Evolutionary conservation across 2,797 vertebrate genomes (phyloP).

Genomic region (Notamacropus eugenii): DNA sequence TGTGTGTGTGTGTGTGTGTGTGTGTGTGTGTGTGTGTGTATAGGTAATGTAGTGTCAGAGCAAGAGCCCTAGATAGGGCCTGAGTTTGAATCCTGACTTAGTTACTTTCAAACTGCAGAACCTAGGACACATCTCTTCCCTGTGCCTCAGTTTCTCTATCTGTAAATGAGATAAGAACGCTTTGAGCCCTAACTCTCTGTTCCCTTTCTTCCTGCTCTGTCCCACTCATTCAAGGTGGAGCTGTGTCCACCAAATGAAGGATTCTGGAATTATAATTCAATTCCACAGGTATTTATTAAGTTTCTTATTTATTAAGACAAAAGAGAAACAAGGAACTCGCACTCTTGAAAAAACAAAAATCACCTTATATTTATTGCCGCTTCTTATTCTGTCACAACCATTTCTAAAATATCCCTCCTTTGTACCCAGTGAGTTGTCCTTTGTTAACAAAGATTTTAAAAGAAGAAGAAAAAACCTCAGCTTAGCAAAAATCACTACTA

Average conservation of each 20-base stretch:
- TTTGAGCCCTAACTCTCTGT: background rate
- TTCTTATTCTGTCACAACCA: background rate
- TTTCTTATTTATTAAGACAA: background rate
- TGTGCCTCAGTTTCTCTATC: background rate
- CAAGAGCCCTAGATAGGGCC: background rate
- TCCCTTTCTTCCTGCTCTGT: background rate
- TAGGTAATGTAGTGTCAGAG: background rate
- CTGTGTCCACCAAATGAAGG: background rate
- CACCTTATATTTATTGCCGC: background rate
- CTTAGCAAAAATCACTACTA: background rate
- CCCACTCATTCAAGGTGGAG: background rate
- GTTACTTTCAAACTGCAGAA: background rate
- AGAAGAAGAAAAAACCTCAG: background rate
- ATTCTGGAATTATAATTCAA: background rate
- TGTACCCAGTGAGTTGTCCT: background rate
- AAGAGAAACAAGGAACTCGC: background rate
- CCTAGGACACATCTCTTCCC: background rate
- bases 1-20: background rate
- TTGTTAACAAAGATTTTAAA: background rate
- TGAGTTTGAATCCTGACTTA: background rate
- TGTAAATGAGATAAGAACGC: background rate
- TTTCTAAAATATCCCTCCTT: background rate
- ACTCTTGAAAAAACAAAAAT: background rate
- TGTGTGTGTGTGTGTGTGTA: background rate
- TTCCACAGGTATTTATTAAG: background rate